phyloP scores from a whole-genome alignment of 1,140 invertebrate species.

The Doryteuthis pealeii region DNA sequence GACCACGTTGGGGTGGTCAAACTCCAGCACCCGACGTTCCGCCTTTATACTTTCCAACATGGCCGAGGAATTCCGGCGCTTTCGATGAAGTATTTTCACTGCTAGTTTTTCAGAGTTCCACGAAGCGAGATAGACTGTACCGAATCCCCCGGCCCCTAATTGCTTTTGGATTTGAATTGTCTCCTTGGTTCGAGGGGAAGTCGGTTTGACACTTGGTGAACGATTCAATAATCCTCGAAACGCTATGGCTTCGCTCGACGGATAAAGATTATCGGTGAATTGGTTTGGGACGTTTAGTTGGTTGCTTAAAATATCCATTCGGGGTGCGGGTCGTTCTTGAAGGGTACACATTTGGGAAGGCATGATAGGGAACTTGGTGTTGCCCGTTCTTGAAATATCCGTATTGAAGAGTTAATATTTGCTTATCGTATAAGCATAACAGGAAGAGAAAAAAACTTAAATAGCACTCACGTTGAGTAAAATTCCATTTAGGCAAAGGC shows the following conservation, averaged over 20 bases:
- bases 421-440: no score
- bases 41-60: constrained; percentile 43
- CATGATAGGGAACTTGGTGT: no score
- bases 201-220: not conserved
- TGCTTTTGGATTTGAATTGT: constrained; percentile 33
- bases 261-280: not conserved
- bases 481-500: no score
- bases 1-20: constrained; percentile 44
- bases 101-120: constrained; percentile 30
- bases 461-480: no score
- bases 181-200: constrained; percentile 23
- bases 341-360: no score
- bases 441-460: no score
- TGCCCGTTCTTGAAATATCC: no score
- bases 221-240: not conserved
- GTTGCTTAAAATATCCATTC: no score
- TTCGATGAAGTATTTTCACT: constrained; percentile 46
- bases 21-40: constrained; percentile 35
- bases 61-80: constrained; percentile 37
- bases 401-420: no score
- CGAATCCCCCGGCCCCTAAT: constrained; percentile 46
- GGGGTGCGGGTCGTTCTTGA: no score
- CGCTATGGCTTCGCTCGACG: not conserved
- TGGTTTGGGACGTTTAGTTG: not conserved
- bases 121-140: constrained; percentile 41